A percentile compares a stretch with the other conserved stretches of the same genome.
Conservation (phyloP, 2,113 vertebrate genomes). For the Desmodus rotundus region DNA sequence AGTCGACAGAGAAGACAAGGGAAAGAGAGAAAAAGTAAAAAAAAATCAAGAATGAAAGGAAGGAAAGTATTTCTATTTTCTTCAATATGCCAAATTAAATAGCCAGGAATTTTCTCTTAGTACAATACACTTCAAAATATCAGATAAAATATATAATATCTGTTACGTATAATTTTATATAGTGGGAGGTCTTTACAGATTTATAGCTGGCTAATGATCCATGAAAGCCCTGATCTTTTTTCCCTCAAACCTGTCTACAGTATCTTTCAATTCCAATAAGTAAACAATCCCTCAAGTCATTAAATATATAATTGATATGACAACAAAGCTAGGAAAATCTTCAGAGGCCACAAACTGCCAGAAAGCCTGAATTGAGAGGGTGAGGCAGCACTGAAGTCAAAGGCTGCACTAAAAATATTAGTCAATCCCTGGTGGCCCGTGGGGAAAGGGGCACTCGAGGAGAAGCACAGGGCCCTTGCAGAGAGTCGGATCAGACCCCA, state of each 20-base stretch:
- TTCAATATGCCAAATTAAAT: not conserved
- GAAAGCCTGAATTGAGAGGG: not conserved
- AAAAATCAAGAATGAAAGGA: not conserved
- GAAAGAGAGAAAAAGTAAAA: not conserved
- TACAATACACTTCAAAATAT: not conserved
- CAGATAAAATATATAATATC: not conserved
- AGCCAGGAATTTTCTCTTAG: not conserved
- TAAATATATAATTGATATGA: not conserved
- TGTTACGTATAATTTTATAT: not conserved
- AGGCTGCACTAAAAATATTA: not conserved
- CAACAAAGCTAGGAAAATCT: not conserved
- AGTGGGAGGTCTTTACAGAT: not conserved
- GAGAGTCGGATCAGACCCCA: not conserved
- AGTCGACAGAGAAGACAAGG: not conserved
- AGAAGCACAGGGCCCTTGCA: not conserved
- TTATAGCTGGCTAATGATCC: not conserved
- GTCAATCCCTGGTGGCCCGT: not conserved
- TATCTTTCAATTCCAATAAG: not conserved
- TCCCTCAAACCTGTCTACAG: not conserved
- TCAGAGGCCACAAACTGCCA: not conserved
- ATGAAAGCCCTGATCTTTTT: not conserved
- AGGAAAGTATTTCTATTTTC: not conserved
- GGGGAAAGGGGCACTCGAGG: not conserved
- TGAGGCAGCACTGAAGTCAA: not conserved
- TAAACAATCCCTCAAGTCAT: not conserved